Percentiles rank a stretch among this genome's conserved stretches.
Conservation (phyloP, 2,888 invertebrate genomes). For the Philopedon plagiatum region DNA sequence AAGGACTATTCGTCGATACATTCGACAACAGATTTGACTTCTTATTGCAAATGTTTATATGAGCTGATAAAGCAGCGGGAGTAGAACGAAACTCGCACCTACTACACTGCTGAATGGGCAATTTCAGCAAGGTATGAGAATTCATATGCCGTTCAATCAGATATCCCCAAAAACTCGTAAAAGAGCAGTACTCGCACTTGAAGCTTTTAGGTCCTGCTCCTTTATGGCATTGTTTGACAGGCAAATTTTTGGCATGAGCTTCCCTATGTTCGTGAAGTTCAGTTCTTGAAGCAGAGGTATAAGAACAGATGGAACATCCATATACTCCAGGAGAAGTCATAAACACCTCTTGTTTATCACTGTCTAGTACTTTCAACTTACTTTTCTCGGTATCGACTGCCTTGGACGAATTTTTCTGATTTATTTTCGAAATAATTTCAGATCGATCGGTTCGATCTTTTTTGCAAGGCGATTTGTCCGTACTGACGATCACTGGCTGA, state of each 20-base stretch:
- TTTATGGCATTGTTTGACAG: neutral
- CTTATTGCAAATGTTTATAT: slow-evolving; percentile 2
- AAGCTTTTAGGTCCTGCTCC: slow-evolving; percentile 1
- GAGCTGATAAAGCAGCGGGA: slow-evolving; percentile 15
- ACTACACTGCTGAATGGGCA: slow-evolving; percentile 23
- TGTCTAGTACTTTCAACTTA: too few relatives aligned
- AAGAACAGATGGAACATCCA: slow-evolving; percentile 24
- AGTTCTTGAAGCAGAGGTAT: neutral
- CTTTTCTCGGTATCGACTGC: neutral
- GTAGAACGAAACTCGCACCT: slow-evolving; percentile 33
- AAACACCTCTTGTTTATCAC: neutral
- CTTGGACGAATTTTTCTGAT: neutral
- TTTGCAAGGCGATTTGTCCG: neutral
- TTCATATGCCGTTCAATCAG: slow-evolving; percentile 22
- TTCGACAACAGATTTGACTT: neutral
- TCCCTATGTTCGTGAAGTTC: neutral
- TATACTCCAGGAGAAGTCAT: neutral
- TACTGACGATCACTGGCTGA: neutral
- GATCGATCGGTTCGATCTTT: neutral
- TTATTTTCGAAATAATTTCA: neutral
- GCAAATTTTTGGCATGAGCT: neutral
- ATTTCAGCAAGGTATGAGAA: slow-evolving; percentile 21
- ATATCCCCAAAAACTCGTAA: slow-evolving; percentile 33
- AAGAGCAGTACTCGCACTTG: slow-evolving; percentile 32
- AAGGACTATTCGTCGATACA: neutral